Base-by-base conservation (phyloP, 2,797 vertebrate species). In the Danio kyathit region DNA sequence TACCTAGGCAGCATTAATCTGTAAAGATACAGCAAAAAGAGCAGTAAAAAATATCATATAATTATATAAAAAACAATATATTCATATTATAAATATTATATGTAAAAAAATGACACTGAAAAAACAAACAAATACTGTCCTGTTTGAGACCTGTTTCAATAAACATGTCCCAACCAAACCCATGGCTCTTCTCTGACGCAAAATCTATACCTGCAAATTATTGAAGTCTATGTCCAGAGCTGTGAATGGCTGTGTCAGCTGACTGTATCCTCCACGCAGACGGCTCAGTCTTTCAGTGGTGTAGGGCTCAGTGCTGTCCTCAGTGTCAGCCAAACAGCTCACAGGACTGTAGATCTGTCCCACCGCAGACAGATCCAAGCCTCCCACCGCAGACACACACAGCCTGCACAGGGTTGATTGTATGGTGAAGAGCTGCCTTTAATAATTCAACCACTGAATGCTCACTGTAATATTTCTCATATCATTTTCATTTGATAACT, bases 221-320 rank as follows among this genome's bases (percentile, higher is more conserved):
- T 98, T 99, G 90, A 99, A 99, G 89, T 99, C 92, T 60, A 99
- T 94, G 79, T 89, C 90, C 89, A 99, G 93, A 48, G 96, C 93
- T 64, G 94, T 95, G 87, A 96, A 97, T 2, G 95, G 92, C 52
- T 95, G 90, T 44, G 97, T 98, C 83, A 99, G 93, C 77, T 95
- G 74, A 66, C 84, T 83, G 43, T 97, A 98, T 1, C 97, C 97
- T 57, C 96, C 96, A 7, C 96, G 95, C 83, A 98, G 82, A 78
- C 93, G 92, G 91, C 95, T 97, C 84, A 99, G 96, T 81, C 97
- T 95, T 91, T 99, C 97, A 0, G 97, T 99, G 70, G 96, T 98
- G 86, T 99, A 99, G n/a, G 98, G 98, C 89, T 99, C 97, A 12
- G 94, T 85, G 51, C 93, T 92, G 79, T 98, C 97, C 63, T 96